Conservation (phyloP, 2,113 vertebrate species). For the Indri indri region DNA sequence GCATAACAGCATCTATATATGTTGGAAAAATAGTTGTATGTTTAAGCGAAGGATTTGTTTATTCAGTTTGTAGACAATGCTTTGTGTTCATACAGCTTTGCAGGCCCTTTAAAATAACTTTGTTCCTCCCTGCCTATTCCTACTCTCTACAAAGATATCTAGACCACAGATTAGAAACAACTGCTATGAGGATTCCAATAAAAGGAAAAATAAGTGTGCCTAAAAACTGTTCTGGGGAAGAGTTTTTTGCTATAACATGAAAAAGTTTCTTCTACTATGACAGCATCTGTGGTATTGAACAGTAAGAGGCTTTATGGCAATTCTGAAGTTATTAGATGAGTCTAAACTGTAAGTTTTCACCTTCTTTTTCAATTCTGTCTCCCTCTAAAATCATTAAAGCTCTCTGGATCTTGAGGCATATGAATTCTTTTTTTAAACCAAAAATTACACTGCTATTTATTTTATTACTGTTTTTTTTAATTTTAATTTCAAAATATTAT, state of each 20-base stretch:
- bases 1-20: not conserved
- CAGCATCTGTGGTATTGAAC: not conserved
- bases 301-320: not conserved
- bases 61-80: not conserved
- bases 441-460: too few relatives aligned
- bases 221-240: constrained; percentile 1
- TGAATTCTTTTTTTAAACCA: not conserved
- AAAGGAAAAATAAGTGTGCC: not conserved
- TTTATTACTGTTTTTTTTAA: too few relatives aligned
- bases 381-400: not conserved
- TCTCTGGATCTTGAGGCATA: not conserved
- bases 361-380: not conserved
- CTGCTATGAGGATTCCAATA: not conserved
- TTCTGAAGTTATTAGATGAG: not conserved
- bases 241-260: not conserved
- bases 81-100: not conserved
- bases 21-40: not conserved
- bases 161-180: not conserved
- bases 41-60: not conserved
- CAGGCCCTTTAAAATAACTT: not conserved
- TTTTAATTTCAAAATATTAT: too few relatives aligned
- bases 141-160: not conserved
- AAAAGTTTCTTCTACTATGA: not conserved
- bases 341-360: not conserved
- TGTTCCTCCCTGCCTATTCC: not conserved